phyloP scores from a whole-genome alignment of 2,888 invertebrate genomes.

The Agonopterix alstromeriana region DNA sequence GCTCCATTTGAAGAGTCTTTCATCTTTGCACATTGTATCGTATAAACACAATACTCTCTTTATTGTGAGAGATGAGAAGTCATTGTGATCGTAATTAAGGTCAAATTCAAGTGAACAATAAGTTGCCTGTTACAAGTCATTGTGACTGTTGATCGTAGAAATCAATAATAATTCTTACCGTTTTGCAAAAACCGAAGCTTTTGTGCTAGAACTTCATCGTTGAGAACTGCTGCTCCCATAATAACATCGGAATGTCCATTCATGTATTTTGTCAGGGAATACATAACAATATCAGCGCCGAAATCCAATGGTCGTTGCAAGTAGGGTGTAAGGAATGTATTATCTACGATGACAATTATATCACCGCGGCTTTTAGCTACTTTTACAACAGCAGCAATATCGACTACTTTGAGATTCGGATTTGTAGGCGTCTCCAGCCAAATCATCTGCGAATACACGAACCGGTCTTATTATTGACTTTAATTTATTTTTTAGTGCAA shows the following conservation, averaged over 20 bases:
- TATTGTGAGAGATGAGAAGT: too few species aligned
- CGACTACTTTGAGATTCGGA: slow-evolving; percentile 92
- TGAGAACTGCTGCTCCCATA: slow-evolving; percentile 93
- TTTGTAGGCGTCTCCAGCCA: slow-evolving; percentile 99
- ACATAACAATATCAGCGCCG: slow-evolving; percentile 92
- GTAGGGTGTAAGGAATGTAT: slow-evolving; percentile 93
- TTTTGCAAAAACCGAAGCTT: slow-evolving; percentile 90
- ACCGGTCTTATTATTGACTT: neutral
- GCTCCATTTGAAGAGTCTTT: too few species aligned
- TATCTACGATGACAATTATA: slow-evolving; percentile 90
- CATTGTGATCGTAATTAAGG: too few species aligned
- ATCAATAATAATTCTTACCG: slow-evolving; percentile 63
- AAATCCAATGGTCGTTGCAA: slow-evolving; percentile 91
- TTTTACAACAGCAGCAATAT: slow-evolving; percentile 84
- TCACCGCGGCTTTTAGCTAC: slow-evolving; percentile 70
- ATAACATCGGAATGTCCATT: slow-evolving; percentile 98
- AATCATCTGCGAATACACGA: slow-evolving; percentile 77
- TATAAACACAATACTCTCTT: too few species aligned
- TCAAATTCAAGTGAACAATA: too few species aligned
- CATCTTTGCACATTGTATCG: too few species aligned
- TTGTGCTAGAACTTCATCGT: slow-evolving; percentile 80
- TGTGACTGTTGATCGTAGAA: too few species aligned
- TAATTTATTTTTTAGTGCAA: too few species aligned
- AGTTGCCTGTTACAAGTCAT: too few species aligned
- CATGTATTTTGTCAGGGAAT: slow-evolving; percentile 97